Evolutionary conservation across 2,888 invertebrate genomes (phyloP), one percentile per base, ranked within the genome.

Genomic region (Netelia inedita): DNA sequence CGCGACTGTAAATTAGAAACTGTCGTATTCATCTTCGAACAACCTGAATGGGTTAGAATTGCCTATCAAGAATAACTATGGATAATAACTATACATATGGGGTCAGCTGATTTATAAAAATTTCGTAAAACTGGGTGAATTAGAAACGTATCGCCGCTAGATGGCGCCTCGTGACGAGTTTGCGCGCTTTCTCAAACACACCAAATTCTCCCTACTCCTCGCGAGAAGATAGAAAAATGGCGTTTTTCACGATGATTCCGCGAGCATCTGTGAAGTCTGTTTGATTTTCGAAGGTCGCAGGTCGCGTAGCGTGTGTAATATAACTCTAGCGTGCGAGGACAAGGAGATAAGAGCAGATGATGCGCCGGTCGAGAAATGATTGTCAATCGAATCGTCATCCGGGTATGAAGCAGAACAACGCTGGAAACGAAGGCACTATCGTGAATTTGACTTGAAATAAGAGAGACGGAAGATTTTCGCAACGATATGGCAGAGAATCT

Each of bases 401-500:
- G 72, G 82, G 35, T 61, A 59, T 73, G 72, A 61, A 28, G 72
- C 16, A 68, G 41, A 82, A 73, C 66, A 73, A 78, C 59, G 59
- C 16, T 50, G 57, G 10, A 50, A 66, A 28, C 76, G 65, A 41
- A 14, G 59, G 50, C 19, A 21, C 21, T 82, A 59, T 79, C 43
- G 72, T 53, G 41, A 82, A 73, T 78, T 46, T 43, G 21, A 73
- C 50, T 59, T 59, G 63, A 76, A 50, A 19, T 61, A 11, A 19
- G 57, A 50, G 28, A 57, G 66, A 14, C 19, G 21, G n/a, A 50
- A 19, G 3, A 28, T 53, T 53, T 61, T 21, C 14, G 14, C 35
- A 14, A 69, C 82, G 72, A 85, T 68, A 93, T 93, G 93, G 89
- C 92, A 88, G 93, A 93, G 82, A 93, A 93, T 90, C 91, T 93